A percentile compares a stretch with the other conserved stretches of the same genome.
Evolutionary conservation across 2,797 vertebrate genomes (phyloP).

Genomic region (Cyclopterus lumpus): DNA sequence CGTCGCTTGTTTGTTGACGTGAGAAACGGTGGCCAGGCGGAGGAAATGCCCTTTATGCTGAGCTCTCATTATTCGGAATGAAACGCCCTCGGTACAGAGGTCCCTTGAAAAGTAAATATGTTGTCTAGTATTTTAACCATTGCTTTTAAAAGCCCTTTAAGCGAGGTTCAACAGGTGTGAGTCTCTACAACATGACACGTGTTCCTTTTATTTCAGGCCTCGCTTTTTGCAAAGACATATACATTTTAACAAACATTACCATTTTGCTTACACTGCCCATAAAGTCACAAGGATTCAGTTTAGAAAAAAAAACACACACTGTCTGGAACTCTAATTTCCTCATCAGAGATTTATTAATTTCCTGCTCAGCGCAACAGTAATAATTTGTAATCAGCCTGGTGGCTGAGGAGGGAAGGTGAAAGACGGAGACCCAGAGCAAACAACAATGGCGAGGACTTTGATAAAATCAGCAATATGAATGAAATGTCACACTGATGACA

Average conservation of each 20-base stretch:
- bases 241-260: not conserved
- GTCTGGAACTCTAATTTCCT: slow-evolving; percentile 73
- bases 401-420: slow-evolving; percentile 64
- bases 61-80: not conserved
- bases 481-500: slow-evolving; percentile 55
- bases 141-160: not conserved
- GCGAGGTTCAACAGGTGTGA: not conserved
- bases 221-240: not conserved
- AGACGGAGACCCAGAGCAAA: slow-evolving; percentile 55
- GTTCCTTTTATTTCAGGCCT: slow-evolving; percentile 5
- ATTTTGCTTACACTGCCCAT: not conserved
- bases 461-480: slow-evolving; percentile 78
- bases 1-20: slow-evolving; percentile 52
- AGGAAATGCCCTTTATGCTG: slow-evolving; percentile 11
- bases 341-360: slow-evolving; percentile 68
- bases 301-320: not conserved
- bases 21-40: not conserved
- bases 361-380: slow-evolving; percentile 60
- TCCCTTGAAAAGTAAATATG: not conserved
- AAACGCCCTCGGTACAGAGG: not conserved
- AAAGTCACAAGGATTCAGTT: not conserved
- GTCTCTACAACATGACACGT: not conserved
- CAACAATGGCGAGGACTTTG: slow-evolving; percentile 56
- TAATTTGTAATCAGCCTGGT: slow-evolving; percentile 59
- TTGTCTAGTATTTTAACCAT: not conserved